phyloP scores from a whole-genome alignment of 2,113 vertebrate species.

The Microtus oregoni region DNA sequence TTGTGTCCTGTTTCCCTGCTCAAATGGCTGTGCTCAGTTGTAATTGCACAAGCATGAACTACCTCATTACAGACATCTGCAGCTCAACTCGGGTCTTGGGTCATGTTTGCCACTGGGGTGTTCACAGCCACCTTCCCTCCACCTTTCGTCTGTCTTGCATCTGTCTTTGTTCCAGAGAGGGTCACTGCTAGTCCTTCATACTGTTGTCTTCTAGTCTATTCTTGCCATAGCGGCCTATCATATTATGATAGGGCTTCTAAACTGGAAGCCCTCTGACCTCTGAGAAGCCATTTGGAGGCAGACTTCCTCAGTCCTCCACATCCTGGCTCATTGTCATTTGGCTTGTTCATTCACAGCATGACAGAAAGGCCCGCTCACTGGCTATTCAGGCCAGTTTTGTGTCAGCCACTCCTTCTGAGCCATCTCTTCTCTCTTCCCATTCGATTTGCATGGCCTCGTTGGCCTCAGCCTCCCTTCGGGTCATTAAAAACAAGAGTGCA shows the following conservation, averaged over 20 bases:
- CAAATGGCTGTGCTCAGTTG: not conserved
- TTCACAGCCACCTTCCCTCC: not conserved
- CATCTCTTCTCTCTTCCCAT: not conserved
- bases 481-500: conserved; percentile 23
- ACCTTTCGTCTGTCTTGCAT: not conserved
- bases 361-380: not conserved
- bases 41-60: not conserved
- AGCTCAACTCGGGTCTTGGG: not conserved
- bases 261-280: conserved; percentile 30
- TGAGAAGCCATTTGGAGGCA: not conserved
- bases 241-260: not conserved
- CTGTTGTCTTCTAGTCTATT: not conserved
- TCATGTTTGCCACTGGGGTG: not conserved
- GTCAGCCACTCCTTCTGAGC: not conserved
- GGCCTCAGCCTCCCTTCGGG: not conserved
- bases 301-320: not conserved
- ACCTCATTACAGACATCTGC: not conserved
- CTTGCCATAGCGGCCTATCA: not conserved
- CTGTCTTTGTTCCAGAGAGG: not conserved
- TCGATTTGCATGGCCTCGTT: not conserved
- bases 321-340: not conserved
- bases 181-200: not conserved
- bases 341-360: not conserved
- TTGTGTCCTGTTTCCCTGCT: not conserved
- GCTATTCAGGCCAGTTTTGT: not conserved